Base-by-base conservation (phyloP, 2,888 invertebrate genomes). In the Andrena flavipes region DNA sequence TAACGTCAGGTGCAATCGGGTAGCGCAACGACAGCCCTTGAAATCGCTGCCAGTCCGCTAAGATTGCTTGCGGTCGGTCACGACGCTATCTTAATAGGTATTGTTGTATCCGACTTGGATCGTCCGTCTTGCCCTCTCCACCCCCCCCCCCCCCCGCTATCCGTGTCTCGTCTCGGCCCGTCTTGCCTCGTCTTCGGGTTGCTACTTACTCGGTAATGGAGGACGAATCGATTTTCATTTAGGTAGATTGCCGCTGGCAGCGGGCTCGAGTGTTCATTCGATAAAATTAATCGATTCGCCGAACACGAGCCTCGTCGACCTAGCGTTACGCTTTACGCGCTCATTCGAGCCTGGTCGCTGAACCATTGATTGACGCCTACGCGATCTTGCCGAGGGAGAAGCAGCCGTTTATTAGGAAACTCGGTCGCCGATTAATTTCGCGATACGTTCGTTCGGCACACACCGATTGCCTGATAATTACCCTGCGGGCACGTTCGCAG, bases 171-270 rank as follows among this genome's bases (percentile, higher is more conserved):
- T 49, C 33, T 51, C 42, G 7, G 35, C 35, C 60, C 69, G 54
- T 35, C 60, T 35, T 35, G 29, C 51, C 63, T 51, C 33, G 49
- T 30, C 69, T 64, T 42, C 67, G 62, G 72, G 64, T 54, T 54
- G 54, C 76, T 87, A 80, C 86, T 87, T 87, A 86, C 83, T 69
- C 86, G 54, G 75, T 83, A 86, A 87, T 84, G 84, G 80, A 82
- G 80, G 78, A 73, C 77, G 82, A 87, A 88, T 88, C 87, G 87
- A 86, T 86, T 87, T 85, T 86, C 88, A 80, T 88, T 88, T 85
- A 82, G 81, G 78, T 78, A 82, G 86, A 88, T 82, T 82, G 85
- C 82, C 76, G 60, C 33, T 71, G 72, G 54, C 75, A 20, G 74
- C 64, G 63, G 62, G 60, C 56, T 67, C 77, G 83, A 63, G 74